These are phyloP conservation scores for Syngnathus scovelli DNA, from an alignment of 2,113 vertebrate species.

Conservation along the genomic window DNA sequence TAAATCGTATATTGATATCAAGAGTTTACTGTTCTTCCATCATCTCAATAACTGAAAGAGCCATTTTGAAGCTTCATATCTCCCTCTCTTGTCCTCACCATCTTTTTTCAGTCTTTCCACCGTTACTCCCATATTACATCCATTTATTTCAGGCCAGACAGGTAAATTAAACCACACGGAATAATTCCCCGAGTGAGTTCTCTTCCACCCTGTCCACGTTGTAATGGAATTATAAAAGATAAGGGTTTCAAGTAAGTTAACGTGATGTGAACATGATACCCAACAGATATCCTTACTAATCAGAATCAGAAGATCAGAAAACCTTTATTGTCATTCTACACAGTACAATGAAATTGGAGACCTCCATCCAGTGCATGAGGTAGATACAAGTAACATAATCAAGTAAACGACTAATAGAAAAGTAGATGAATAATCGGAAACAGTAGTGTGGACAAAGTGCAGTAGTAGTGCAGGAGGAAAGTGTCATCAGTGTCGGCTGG, in stretches of 20 bases:
- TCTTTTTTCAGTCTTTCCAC: slow-evolving; percentile 4
- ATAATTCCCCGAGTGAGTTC: slow-evolving; percentile 78
- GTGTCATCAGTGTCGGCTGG: too few relatives aligned
- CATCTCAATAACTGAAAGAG: background rate
- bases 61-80: slow-evolving; percentile 23
- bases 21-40: slow-evolving; percentile 19
- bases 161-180: slow-evolving; percentile 81
- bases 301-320: too few relatives aligned
- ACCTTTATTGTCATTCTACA: too few relatives aligned
- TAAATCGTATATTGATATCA: slow-evolving; percentile 21
- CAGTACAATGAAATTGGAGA: too few relatives aligned
- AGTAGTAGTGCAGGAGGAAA: too few relatives aligned
- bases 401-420: too few relatives aligned
- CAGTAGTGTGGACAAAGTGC: too few relatives aligned
- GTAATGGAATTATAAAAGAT: slow-evolving; percentile 71
- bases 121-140: slow-evolving; percentile 78
- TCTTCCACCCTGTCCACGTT: slow-evolving; percentile 65
- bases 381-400: too few relatives aligned
- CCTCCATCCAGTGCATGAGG: too few relatives aligned
- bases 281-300: slow-evolving; percentile 53
- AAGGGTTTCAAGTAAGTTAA: slow-evolving; percentile 60
- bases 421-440: too few relatives aligned
- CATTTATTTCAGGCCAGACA: slow-evolving; percentile 84
- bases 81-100: slow-evolving; percentile 29
- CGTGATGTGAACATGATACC: slow-evolving; percentile 82